phyloP scores from a whole-genome alignment of 2,888 invertebrate species.

The Scaptomyza cyrtandrae region DNA sequence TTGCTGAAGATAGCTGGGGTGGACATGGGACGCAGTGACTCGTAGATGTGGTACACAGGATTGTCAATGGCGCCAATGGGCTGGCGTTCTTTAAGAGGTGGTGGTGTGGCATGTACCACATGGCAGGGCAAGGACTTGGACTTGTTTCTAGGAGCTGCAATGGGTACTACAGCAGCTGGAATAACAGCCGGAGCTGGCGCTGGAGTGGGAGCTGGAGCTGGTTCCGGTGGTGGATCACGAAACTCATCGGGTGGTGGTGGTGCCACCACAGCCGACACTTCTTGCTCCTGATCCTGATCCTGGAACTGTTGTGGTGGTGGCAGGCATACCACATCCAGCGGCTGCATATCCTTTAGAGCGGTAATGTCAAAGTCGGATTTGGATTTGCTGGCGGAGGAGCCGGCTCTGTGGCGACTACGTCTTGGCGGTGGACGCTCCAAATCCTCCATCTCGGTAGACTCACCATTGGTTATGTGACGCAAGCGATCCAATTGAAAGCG shows the following conservation, averaged over 20 bases:
- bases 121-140: slow-evolving; percentile 44
- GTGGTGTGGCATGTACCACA: slow-evolving; percentile 44
- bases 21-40: slow-evolving; percentile 86
- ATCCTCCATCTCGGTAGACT: slow-evolving; percentile 81
- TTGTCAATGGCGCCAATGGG: slow-evolving; percentile 87
- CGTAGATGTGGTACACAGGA: slow-evolving; percentile 92
- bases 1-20: slow-evolving; percentile 76
- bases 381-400: slow-evolving; percentile 82
- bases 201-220: slow-evolving; percentile 21
- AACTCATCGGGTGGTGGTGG: slow-evolving; percentile 91
- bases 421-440: slow-evolving; percentile 71
- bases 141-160: slow-evolving; percentile 30
- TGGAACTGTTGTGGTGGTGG: slow-evolving; percentile 94
- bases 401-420: slow-evolving; percentile 60
- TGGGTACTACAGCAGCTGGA: slow-evolving; percentile 1
- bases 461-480: slow-evolving; percentile 72
- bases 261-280: slow-evolving; percentile 73
- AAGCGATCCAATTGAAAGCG: slow-evolving; percentile 70
- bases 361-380: slow-evolving; percentile 87
- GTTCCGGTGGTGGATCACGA: slow-evolving; percentile 85
- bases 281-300: slow-evolving; percentile 92
- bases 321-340: slow-evolving; percentile 89
- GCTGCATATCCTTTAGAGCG: slow-evolving; percentile 86
- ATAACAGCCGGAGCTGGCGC: background rate
- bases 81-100: slow-evolving; percentile 75